phyloP scores from a whole-genome alignment of 2,797 vertebrate species.

The Siniperca undulata region DNA sequence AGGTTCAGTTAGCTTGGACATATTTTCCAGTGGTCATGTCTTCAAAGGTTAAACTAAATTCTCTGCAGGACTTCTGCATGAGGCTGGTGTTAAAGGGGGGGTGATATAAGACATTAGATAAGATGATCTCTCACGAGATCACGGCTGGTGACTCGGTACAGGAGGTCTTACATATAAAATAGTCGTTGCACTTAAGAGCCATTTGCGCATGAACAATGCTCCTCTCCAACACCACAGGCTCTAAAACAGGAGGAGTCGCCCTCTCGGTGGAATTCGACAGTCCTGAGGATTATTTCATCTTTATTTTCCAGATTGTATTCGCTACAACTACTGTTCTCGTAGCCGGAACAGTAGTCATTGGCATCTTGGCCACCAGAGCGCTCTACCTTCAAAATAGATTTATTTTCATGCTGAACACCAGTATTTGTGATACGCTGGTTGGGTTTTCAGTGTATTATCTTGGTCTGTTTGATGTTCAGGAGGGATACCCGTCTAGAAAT shows the following conservation, averaged over 20 bases:
- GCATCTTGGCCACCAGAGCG: constrained; percentile 68
- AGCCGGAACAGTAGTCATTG: constrained; percentile 74
- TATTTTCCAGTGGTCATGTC: no score
- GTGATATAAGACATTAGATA: neutral
- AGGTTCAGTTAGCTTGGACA: neutral
- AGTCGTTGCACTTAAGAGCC: neutral
- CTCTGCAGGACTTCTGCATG: neutral
- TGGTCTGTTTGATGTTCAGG: constrained; percentile 73
- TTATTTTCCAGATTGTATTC: constrained; percentile 81
- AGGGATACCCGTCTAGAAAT: constrained; percentile 75
- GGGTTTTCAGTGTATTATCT: constrained; percentile 71
- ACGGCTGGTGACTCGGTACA: neutral
- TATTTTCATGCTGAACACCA: constrained; percentile 86
- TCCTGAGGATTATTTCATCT: constrained; percentile 78
- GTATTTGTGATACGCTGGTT: constrained; percentile 71
- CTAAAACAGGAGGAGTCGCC: constrained; percentile 40
- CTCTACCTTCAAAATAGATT: constrained; percentile 83
- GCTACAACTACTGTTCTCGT: constrained; percentile 71
- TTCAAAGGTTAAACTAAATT: neutral
- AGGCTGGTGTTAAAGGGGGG: neutral
- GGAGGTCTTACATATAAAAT: constrained; percentile 4
- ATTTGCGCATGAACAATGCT: constrained; percentile 43
- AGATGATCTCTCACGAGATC: neutral
- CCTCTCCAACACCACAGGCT: constrained; percentile 50
- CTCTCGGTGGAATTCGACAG: constrained; percentile 80